Base-by-base conservation (phyloP, 2,888 invertebrate species). In the Campoletis raptor region DNA sequence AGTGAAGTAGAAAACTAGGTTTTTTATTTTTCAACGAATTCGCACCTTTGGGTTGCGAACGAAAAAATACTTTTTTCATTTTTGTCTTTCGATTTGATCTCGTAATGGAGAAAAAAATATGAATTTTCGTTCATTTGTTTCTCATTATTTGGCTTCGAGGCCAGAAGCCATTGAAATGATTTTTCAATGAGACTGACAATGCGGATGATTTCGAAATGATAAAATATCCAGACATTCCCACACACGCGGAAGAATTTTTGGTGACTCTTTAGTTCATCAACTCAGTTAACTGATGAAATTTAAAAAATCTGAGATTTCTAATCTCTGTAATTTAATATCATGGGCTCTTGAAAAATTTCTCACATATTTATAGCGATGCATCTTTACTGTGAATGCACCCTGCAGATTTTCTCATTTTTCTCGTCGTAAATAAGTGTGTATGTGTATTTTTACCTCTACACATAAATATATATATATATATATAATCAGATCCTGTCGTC, bases 401-500 rank as follows among this genome's bases (percentile, higher is more conserved):
- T 86, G 21, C 78, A 6, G 70, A 70, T 77, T 73, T 74, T 81
- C 83, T 79, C 37, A 73, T 81, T 78, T 79, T 54, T 81, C 73
- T 73, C 83, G 54, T 69, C 73, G 70, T 61, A 61, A 72, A 61
- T 64, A 54, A 54, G 21, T 54, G 21, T 54, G 10, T 21, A 54
- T 54, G 9, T 54, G 54, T 54, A 9, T 54, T 21, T 54, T 30
- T 30, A 30, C 30, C 30, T 2, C 30, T 30, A 30, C 30, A 30
- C 30, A 30, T 30, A 30, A 30, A 54, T 54, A 61, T 61, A 30
- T 6, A 15, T 30, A 15, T 15, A 10, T 21, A 54, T 42, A 52
- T 69, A 79, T 72, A 66, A 40, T 66, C 66, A 52, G 72, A 80
- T 76, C 79, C 70, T 72, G 85, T 80, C 83, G 86, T 81, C 83